phyloP scores from a whole-genome alignment of 2,113 vertebrate genomes.

The Lepus europaeus region DNA sequence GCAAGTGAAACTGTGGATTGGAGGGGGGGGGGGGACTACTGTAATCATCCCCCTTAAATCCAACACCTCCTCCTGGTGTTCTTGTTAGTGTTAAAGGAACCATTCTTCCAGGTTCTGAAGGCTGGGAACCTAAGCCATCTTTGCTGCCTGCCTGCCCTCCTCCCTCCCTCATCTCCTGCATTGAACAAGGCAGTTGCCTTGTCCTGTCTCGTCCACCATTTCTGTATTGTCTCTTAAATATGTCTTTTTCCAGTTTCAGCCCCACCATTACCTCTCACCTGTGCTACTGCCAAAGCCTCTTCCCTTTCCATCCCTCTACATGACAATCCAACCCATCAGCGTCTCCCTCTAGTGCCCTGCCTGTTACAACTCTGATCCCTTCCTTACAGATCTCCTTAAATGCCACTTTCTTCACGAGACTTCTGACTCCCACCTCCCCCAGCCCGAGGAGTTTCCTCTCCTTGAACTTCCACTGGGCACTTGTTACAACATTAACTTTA shows the following conservation, averaged over 20 bases:
- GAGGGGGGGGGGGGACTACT: background rate
- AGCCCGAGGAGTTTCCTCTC: background rate
- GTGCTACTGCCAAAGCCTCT: background rate
- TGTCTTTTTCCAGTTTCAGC: background rate
- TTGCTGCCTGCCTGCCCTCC: background rate
- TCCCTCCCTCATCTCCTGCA: too few relatives aligned
- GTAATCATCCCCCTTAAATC: background rate
- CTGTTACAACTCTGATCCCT: background rate
- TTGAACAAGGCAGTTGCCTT: background rate
- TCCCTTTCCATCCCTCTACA: background rate
- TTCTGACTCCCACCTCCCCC: background rate
- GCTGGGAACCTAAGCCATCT: background rate
- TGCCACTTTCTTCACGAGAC: background rate
- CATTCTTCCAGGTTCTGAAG: background rate
- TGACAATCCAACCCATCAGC: accelerated
- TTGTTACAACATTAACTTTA: background rate
- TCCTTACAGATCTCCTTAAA: background rate
- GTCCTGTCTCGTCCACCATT: background rate
- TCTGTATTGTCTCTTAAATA: background rate
- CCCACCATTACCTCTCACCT: background rate
- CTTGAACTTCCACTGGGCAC: background rate
- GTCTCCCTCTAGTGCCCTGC: background rate
- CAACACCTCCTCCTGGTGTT: background rate
- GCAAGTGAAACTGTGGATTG: too few relatives aligned
- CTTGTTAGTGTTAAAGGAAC: background rate